A percentile compares a stretch with the other conserved stretches of the same genome.
Conservation (phyloP, 2,113 vertebrate species). For the Pedetes capensis region DNA sequence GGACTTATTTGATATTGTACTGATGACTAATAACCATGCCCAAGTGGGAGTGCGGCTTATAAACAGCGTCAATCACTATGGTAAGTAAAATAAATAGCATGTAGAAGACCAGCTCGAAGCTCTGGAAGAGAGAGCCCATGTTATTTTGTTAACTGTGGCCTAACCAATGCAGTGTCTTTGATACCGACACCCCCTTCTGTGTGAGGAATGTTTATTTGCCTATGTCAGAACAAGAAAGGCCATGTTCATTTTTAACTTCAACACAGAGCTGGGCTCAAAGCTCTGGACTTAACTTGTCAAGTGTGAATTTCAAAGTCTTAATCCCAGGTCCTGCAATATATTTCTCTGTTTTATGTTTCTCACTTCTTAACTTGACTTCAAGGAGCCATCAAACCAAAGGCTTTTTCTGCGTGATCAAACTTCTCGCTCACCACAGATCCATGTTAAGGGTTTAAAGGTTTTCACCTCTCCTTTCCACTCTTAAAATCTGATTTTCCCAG, state of each 20-base stretch:
- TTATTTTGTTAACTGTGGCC: slow-evolving; percentile 54
- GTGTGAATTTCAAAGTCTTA: slow-evolving; percentile 76
- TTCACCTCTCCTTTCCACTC: slow-evolving; percentile 46
- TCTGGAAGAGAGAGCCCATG: slow-evolving; percentile 53
- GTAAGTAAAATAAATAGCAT: slow-evolving; percentile 84
- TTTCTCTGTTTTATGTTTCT: slow-evolving; percentile 68
- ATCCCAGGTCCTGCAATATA: slow-evolving; percentile 59
- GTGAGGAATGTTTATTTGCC: slow-evolving; percentile 73
- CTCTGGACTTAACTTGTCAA: slow-evolving; percentile 76
- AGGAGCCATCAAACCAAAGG: slow-evolving; percentile 51
- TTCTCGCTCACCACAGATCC: slow-evolving; percentile 60
- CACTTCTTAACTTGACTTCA: slow-evolving; percentile 65
- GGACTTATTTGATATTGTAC: slow-evolving; percentile 96
- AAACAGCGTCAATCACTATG: slow-evolving; percentile 98
- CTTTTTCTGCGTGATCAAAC: slow-evolving; percentile 67
- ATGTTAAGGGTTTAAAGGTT: slow-evolving; percentile 66
- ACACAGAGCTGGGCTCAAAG: slow-evolving; percentile 61
- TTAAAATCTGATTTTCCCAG: slow-evolving; percentile 25
- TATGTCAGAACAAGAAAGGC: slow-evolving; percentile 67
- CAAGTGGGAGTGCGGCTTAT: slow-evolving; percentile 97
- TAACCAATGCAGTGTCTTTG: slow-evolving; percentile 58
- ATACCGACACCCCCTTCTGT: slow-evolving; percentile 64
- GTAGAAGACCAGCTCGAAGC: slow-evolving; percentile 30
- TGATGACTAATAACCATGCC: slow-evolving; percentile 98
- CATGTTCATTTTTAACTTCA: slow-evolving; percentile 73